Conservation (phyloP, 1,140 invertebrate species). For the Drosophila ananassae region DNA sequence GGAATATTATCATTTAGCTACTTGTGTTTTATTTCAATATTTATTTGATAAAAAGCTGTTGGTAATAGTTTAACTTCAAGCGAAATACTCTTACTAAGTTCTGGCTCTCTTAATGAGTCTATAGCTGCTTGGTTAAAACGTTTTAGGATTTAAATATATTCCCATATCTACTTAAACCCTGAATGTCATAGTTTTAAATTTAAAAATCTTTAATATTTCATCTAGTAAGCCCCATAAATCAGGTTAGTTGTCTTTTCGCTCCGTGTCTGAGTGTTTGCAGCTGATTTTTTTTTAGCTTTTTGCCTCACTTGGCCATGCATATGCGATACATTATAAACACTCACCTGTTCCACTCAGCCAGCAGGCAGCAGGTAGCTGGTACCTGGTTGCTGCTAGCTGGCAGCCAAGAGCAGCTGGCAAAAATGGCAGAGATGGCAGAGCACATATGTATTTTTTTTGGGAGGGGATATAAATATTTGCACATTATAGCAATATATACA, state of each 20-base stretch:
- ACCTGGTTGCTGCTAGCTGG: neutral
- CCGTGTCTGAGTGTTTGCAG: slow-evolving; percentile 31
- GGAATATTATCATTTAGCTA: neutral
- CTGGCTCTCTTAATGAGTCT: no score
- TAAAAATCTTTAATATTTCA: neutral
- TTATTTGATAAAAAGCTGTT: neutral
- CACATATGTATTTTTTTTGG: slow-evolving; percentile 14
- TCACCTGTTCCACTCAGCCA: slow-evolving; percentile 71
- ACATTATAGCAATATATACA: slow-evolving; percentile 71
- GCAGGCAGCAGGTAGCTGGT: slow-evolving; percentile 13
- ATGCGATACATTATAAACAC: slow-evolving; percentile 71
- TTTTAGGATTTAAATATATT: neutral
- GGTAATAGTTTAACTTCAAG: neutral
- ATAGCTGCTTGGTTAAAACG: no score
- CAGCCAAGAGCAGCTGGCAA: slow-evolving; percentile 29
- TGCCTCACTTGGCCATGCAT: slow-evolving; percentile 70
- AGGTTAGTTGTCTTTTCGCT: slow-evolving; percentile 3
- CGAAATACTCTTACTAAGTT: neutral
- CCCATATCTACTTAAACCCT: neutral
- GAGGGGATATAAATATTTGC: slow-evolving; percentile 74
- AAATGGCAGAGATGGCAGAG: slow-evolving; percentile 3
- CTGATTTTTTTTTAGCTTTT: slow-evolving; percentile 51
- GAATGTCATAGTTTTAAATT: neutral
- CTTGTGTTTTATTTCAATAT: neutral
- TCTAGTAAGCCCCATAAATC: neutral